phyloP scores from a whole-genome alignment of 2,113 vertebrate species.

The Lucifuga dentata region DNA sequence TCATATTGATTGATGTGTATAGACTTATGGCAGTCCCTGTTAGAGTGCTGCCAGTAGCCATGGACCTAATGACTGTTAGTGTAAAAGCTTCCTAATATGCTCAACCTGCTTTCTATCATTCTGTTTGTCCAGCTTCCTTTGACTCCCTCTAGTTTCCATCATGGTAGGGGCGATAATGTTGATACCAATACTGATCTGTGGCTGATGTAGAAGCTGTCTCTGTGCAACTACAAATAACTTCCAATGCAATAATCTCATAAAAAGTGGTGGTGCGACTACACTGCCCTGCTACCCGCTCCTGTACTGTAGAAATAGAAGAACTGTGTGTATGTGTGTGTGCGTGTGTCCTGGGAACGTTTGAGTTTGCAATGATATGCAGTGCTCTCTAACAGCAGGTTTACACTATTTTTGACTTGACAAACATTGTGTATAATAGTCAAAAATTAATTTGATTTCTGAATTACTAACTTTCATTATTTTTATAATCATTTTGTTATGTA shows the following conservation, averaged over 20 bases:
- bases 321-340: slow-evolving; percentile 52
- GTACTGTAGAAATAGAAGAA: slow-evolving; percentile 35
- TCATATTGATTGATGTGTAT: slow-evolving; percentile 38
- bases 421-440: slow-evolving; percentile 63
- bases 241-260: slow-evolving; percentile 38
- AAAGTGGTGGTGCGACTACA: slow-evolving; percentile 24
- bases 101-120: slow-evolving; percentile 17
- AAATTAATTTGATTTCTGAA: slow-evolving; percentile 50
- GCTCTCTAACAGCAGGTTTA: slow-evolving; percentile 67
- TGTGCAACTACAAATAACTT: slow-evolving; percentile 19
- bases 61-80: slow-evolving; percentile 83
- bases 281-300: neutral
- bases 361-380: slow-evolving; percentile 40
- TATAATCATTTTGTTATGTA: slow-evolving; percentile 49
- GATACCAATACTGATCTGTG: neutral
- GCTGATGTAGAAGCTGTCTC: slow-evolving; percentile 3
- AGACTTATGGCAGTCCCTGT: slow-evolving; percentile 52
- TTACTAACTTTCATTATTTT: slow-evolving; percentile 75
- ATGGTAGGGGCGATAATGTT: slow-evolving; percentile 23
- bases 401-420: slow-evolving; percentile 59
- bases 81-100: slow-evolving; percentile 47
- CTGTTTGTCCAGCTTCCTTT: slow-evolving; percentile 29
- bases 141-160: slow-evolving; percentile 15
- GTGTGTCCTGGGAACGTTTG: slow-evolving; percentile 42
- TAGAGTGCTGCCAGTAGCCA: slow-evolving; percentile 77